Evolutionary conservation across 2,113 vertebrate species (phyloP), one percentile per base, ranked within the genome.

Genomic region (Condylura cristata): DNA sequence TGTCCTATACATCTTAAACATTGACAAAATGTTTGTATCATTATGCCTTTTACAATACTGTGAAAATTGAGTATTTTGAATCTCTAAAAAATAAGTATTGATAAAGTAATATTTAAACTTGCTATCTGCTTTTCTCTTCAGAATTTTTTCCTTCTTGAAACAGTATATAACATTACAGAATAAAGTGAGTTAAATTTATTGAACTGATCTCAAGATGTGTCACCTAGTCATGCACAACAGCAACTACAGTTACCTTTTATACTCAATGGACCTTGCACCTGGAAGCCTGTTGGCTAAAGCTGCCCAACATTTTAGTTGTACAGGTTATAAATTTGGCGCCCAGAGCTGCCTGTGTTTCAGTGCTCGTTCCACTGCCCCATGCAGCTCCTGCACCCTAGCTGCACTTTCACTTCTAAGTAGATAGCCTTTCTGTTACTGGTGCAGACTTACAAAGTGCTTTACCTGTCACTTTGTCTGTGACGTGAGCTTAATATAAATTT

Each of bases 41-140:
- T 41, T 70, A 2, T 44, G 56, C 39, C 74, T 80, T 93, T 91
- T 56, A 76, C 41, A 68, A 24, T 89, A 11, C 51, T 83, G 1
- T 92, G 56, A 76, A 90, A 94, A 30, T 18, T 82, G 66, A 39
- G n/a, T 92, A 24, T 86, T 86, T 80, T 82, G 44, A 89, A 71
- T 32, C 79, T 89, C 53, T 37, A 51, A 81, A 53, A 86, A 88
- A 65, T 44, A 75, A 90, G 34, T 30, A 17, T 51, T 82, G 71
- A 89, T 86, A 92, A 93, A 60, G 16, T 82, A 83, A 8, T 90
- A 48, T 82, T 63, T 87, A 87, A 74, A 34, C 32, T 32, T 61
- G 53, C 26, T 65, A 75, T 88, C 16, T 75, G 13, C 44, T 83
- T 84, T 66, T 26, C n/a, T 70, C 8, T 58, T 14, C 89, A 28